Evolutionary conservation across 1,140 invertebrate species (phyloP).

Genomic region (Lordiphosa collinella): DNA sequence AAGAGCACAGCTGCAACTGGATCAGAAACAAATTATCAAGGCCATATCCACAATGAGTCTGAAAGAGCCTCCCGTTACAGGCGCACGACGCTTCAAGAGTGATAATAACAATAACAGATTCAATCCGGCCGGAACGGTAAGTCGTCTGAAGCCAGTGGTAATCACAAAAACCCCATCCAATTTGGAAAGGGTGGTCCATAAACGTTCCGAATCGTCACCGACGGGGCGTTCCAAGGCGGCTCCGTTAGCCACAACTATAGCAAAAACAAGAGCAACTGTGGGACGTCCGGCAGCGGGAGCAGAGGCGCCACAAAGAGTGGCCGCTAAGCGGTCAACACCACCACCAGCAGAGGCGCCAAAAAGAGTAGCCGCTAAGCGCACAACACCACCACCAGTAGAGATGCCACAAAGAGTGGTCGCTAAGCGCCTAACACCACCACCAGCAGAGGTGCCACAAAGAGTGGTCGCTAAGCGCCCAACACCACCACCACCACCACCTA

Average conservation of each 20-base stretch:
- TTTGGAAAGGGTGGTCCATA: neutral
- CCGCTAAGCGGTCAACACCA: too few relatives aligned
- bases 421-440: too few relatives aligned
- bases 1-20: conserved; percentile 5
- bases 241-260: neutral
- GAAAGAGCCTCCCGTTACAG: conserved; percentile 18
- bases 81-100: conserved; percentile 11
- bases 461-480: too few relatives aligned
- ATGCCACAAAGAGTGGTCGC: too few relatives aligned
- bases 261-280: neutral
- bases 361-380: too few relatives aligned
- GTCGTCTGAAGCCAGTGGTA: conserved; percentile 48
- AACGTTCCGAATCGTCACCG: neutral
- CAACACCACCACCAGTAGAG: too few relatives aligned
- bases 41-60: conserved; percentile 40
- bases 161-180: conserved; percentile 44
- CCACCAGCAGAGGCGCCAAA: too few relatives aligned
- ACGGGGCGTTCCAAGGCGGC: conserved; percentile 3
- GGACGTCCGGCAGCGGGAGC: neutral
- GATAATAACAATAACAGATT: conserved; percentile 60
- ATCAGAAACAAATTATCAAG: conserved; percentile 30
- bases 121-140: conserved; percentile 12
- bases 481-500: too few relatives aligned
- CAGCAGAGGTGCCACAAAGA: too few relatives aligned
- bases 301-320: too few relatives aligned